These are phyloP conservation scores for Leucozona laternaria DNA, from an alignment of 2,888 invertebrate species.

Conservation along the genomic window DNA sequence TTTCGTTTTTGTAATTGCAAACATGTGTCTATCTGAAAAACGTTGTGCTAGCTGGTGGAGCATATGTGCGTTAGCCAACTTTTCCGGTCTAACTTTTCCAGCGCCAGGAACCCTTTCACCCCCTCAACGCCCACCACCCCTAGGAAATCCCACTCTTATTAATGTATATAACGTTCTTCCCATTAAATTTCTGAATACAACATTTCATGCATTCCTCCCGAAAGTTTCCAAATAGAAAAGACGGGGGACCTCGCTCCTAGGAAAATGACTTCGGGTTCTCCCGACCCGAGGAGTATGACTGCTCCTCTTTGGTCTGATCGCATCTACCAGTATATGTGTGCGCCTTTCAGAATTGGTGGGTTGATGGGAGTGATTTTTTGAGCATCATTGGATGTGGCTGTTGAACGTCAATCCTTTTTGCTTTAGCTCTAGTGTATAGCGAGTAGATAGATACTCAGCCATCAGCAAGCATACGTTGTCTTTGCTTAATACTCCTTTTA, in stretches of 20 bases:
- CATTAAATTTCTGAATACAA: conserved; percentile 75
- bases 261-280: conserved; percentile 30
- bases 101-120: conserved; percentile 15
- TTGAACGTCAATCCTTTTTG: conserved; percentile 69
- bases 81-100: conserved; percentile 73
- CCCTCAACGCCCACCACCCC: background rate
- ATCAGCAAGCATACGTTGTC: conserved; percentile 46
- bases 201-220: conserved; percentile 72
- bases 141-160: conserved; percentile 47
- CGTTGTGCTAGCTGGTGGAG: conserved; percentile 41
- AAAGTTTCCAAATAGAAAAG: conserved; percentile 65
- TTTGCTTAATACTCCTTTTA: conserved; percentile 60
- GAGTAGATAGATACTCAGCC: conserved; percentile 18
- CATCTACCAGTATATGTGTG: background rate
- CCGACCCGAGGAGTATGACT: conserved; percentile 31
- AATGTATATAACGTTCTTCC: conserved; percentile 53
- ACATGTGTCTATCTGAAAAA: conserved; percentile 70
- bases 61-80: conserved; percentile 75
- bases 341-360: conserved; percentile 25
- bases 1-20: conserved; percentile 74
- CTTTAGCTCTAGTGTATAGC: conserved; percentile 14
- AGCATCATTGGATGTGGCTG: conserved; percentile 72
- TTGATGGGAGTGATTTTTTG: conserved; percentile 45
- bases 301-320: conserved; percentile 35
- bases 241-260: conserved; percentile 33